Percentiles rank a stretch among this genome's conserved stretches.
phyloP scores from a whole-genome alignment of 64 coral and sea anemone species.

The Hydrozoanthus tunicans region DNA sequence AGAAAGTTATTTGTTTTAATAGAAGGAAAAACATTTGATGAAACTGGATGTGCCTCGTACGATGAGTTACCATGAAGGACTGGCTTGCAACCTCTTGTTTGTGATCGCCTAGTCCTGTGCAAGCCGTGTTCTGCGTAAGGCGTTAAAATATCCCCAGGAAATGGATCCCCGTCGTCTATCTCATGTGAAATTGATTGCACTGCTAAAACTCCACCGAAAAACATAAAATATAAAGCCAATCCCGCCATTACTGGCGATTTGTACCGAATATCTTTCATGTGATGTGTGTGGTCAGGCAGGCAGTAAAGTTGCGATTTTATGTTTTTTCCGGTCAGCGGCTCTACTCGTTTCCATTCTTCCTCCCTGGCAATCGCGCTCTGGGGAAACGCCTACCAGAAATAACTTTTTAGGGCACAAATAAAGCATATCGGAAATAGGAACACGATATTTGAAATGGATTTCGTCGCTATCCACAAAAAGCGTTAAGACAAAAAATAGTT shows the following conservation, averaged over 20 bases:
- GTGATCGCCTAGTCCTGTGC: conserved; percentile 56
- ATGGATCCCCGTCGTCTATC: conserved; percentile 33
- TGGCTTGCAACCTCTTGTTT: conserved; percentile 75
- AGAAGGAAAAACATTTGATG: conserved; percentile 48
- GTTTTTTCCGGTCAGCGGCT: conserved; percentile 5
- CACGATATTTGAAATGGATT: too few species aligned
- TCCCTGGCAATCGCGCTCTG: neutral
- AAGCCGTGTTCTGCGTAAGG: conserved; percentile 65
- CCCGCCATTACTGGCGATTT: conserved; percentile 21
- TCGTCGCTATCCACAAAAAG: neutral
- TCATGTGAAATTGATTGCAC: conserved; percentile 19
- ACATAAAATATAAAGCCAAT: neutral
- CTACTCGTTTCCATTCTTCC: neutral
- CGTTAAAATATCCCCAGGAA: conserved; percentile 79
- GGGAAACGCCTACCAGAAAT: conserved; percentile 45
- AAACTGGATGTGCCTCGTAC: conserved; percentile 62
- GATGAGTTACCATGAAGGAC: conserved; percentile 85
- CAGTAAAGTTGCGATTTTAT: neutral
- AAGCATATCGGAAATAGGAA: neutral
- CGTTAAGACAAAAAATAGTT: neutral
- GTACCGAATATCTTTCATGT: neutral
- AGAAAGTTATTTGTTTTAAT: conserved; percentile 69
- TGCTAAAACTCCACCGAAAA: neutral
- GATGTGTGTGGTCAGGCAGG: neutral
- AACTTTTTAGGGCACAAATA: neutral